Base-by-base conservation (phyloP, 1,140 invertebrate genomes). In the Teleopsis dalmanni region DNA sequence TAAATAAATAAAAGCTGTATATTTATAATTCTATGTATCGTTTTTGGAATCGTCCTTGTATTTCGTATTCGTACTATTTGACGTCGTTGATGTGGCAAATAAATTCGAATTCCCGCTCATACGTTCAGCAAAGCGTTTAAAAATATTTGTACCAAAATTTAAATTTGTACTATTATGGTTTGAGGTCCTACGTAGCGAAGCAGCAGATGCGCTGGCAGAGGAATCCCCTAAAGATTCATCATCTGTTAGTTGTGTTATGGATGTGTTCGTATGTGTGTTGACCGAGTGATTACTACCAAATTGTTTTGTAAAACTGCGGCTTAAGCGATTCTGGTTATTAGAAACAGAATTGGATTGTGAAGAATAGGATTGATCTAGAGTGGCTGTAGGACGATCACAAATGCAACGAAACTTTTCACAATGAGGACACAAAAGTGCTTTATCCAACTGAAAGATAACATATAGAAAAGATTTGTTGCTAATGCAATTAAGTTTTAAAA, bases 331-430 rank as follows among this genome's bases (percentile, higher is more conserved):
- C 29, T 34, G 18, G 21, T 8, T 29, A 41, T 26, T 33, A 16
- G 27, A 14, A 21, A 14, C 26, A n/a, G 49, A 22, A n/a, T 18
- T 14, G 14, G 0, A 7, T 44, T n/a, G 22, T 23, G 35, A 27
- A 45, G 26, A 19, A 21, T 41, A n/a, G 10, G 25, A 31, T 50
- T 23, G n/a, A 27, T 41, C 23, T 41, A 26, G 18, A 23, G n/a
- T 41, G 19, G 21, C 4, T 13, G 27, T 2, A 13, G 54, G 35
- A 45, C 59, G 61, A 41, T 62, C 58, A 34, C 66, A 69, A 48
- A 62, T 52, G 55, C 66, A 69, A 52, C 66, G 65, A 65, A 69
- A 69, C 50, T 61, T 66, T 56, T 66, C 54, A 64, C 66, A 69
- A 7, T 58, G 56, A 49, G 59, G 55, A 59, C 66, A 69, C 57